phyloP scores from a whole-genome alignment of 2,888 invertebrate genomes.

The Carpatolechia fugitivella region DNA sequence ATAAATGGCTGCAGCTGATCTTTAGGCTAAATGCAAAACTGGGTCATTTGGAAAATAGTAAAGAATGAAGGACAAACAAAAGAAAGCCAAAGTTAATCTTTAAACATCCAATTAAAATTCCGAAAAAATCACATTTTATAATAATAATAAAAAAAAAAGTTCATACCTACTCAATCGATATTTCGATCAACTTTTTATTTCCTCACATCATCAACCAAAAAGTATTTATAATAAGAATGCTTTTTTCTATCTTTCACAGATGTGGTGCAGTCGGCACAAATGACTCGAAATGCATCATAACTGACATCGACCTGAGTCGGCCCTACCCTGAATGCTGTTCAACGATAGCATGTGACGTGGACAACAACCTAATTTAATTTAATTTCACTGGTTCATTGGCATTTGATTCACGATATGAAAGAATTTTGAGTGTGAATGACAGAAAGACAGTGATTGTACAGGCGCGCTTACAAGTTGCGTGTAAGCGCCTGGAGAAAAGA shows the following conservation, averaged over 20 bases:
- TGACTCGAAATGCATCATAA: slow-evolving; percentile 33
- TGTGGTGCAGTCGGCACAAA: slow-evolving; percentile 41
- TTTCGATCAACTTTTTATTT: too few species aligned
- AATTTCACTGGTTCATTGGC: background rate
- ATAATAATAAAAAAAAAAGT: too few species aligned
- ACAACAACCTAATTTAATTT: slow-evolving; percentile 22
- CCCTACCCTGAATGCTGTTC: slow-evolving; percentile 33
- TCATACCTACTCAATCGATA: too few species aligned
- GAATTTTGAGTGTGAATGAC: background rate
- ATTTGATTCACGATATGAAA: background rate
- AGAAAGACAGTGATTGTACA: background rate
- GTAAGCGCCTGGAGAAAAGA: background rate
- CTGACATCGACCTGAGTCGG: slow-evolving; percentile 19
- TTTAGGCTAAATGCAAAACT: too few species aligned
- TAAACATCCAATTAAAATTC: too few species aligned
- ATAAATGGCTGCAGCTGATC: too few species aligned
- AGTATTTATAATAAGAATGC: too few species aligned
- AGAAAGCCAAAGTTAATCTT: too few species aligned
- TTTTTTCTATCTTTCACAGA: slow-evolving; percentile 53
- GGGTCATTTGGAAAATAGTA: too few species aligned
- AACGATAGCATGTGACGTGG: slow-evolving; percentile 22
- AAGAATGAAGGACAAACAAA: too few species aligned
- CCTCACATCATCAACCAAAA: too few species aligned
- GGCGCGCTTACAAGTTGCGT: background rate
- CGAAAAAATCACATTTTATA: too few species aligned